Percentiles rank a stretch among this genome's conserved stretches.
Evolutionary conservation across 2,797 vertebrate genomes (phyloP).

Genomic region (Sternotherus odoratus): DNA sequence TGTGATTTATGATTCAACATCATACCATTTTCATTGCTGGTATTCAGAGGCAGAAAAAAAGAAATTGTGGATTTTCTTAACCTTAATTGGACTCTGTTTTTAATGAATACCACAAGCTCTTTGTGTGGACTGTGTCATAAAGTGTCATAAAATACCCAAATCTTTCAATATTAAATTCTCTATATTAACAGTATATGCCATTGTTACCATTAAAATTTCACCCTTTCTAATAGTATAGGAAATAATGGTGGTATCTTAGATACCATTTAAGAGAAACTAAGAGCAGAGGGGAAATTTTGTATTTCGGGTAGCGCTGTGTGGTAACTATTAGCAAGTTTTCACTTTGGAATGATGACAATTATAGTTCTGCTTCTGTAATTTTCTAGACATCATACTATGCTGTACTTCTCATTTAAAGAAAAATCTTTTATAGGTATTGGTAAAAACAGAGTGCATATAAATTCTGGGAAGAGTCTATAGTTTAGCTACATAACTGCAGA

Average conservation of each 20-base stretch:
- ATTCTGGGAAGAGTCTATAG: neutral
- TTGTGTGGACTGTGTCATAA: conserved; percentile 29
- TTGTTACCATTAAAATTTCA: neutral
- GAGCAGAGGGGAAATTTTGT: neutral
- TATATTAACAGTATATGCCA: neutral
- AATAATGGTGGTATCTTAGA: too few species aligned
- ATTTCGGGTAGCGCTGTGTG: conserved; percentile 9
- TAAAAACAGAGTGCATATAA: neutral
- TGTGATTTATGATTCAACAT: conserved; percentile 45
- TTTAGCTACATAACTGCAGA: neutral
- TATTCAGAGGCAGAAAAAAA: conserved; percentile 33
- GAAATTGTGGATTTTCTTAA: conserved; percentile 49
- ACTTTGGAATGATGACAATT: neutral
- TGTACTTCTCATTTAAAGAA: neutral
- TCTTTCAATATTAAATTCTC: neutral
- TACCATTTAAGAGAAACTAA: too few species aligned
- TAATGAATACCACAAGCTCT: conserved; percentile 46
- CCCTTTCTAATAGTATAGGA: neutral
- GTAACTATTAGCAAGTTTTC: neutral
- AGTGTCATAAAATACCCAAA: rapidly evolving
- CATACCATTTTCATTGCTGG: conserved; percentile 32
- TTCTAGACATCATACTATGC: neutral
- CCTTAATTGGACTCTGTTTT: conserved; percentile 40
- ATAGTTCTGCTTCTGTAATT: neutral
- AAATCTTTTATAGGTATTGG: neutral